Conservation (phyloP, 2,797 vertebrate genomes). For the Phyllotis vaccarum region DNA sequence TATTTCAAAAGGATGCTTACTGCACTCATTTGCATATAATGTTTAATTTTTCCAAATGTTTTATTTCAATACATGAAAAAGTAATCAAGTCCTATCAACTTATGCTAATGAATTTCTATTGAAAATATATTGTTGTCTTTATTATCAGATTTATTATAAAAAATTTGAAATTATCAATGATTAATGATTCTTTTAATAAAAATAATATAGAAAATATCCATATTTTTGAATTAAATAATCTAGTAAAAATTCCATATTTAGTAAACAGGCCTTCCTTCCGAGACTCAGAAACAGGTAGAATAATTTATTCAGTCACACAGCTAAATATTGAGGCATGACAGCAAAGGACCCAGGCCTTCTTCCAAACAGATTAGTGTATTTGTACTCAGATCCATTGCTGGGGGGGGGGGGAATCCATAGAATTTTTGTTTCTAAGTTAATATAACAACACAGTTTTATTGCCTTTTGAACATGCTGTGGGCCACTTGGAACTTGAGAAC, state of each 20-base stretch:
- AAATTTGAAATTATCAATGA: conserved; percentile 83
- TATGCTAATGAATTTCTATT: conserved; percentile 86
- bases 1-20: conserved; percentile 85
- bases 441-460: background rate
- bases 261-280: background rate
- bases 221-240: conserved; percentile 21
- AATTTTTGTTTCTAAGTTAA: conserved; percentile 8
- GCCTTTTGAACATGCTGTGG: background rate
- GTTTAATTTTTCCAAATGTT: conserved; percentile 88
- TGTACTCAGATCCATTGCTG: background rate
- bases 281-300: background rate
- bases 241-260: conserved; percentile 6
- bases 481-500: background rate
- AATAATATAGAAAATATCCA: conserved; percentile 82
- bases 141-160: conserved; percentile 85
- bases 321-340: background rate
- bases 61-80: conserved; percentile 88
- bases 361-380: background rate
- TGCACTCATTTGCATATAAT: conserved; percentile 88
- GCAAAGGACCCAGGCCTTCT: background rate
- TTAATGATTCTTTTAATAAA: conserved; percentile 84
- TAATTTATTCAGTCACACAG: background rate
- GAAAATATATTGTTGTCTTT: conserved; percentile 83
- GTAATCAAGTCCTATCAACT: conserved; percentile 86
- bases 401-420: background rate